Evolutionary conservation across 2,888 invertebrate species (phyloP).

Genomic region (Coremacera marginata): DNA sequence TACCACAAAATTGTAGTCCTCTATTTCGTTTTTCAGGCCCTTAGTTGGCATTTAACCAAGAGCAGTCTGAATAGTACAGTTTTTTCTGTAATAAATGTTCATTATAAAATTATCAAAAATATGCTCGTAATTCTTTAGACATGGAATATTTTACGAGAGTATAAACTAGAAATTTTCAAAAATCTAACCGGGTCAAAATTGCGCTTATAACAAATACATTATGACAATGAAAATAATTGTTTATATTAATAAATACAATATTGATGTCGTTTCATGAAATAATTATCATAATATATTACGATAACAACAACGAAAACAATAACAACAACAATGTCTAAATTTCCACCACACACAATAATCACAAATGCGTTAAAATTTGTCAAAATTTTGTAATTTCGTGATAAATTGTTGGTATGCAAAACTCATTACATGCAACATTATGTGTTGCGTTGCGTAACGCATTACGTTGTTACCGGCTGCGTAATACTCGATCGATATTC

Average conservation of each 20-base stretch:
- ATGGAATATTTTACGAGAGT: no score
- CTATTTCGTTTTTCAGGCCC: no score
- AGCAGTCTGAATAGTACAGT: no score
- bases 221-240: neutral
- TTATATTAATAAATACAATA: no score
- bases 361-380: constrained; percentile 16
- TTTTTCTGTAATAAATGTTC: no score
- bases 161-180: no score
- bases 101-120: no score
- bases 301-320: neutral
- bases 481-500: neutral
- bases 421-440: constrained; percentile 15
- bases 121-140: no score
- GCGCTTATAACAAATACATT: no score
- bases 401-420: constrained; percentile 18
- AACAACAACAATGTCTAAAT: neutral
- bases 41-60: no score
- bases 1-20: no score
- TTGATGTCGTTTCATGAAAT: neutral
- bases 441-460: neutral
- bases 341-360: neutral
- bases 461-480: neutral
- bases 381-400: constrained; percentile 27
- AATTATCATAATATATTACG: neutral
- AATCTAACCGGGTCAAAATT: no score